Evolutionary conservation across 2,113 vertebrate genomes (phyloP).

Genomic region (Corydoras sp.): DNA sequence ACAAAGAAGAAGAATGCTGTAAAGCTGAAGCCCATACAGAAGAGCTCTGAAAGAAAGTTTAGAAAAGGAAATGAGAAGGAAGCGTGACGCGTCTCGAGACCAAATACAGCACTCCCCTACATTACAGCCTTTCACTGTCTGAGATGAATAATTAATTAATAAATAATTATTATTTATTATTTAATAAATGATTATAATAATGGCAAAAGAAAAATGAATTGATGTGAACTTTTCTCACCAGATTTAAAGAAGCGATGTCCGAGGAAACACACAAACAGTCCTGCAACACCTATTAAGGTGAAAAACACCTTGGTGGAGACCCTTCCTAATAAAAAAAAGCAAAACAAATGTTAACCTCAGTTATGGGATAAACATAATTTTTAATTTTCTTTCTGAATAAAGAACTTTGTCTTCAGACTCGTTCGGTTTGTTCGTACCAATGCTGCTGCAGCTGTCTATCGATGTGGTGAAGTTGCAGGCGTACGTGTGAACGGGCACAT

Average conservation of each 20-base stretch:
- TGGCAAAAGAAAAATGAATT: no score
- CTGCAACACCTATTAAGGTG: slow-evolving; percentile 74
- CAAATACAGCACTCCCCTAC: no score
- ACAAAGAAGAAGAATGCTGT: slow-evolving; percentile 78
- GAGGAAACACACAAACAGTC: slow-evolving; percentile 84
- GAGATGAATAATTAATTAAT: no score
- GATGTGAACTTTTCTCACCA: slow-evolving; percentile 62
- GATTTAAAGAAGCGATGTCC: slow-evolving; percentile 94
- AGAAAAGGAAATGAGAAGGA: background rate
- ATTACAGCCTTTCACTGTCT: no score
- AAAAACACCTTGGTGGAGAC: slow-evolving; percentile 85
- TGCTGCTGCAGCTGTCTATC: slow-evolving; percentile 70
- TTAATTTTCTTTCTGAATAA: no score
- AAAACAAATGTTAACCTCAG: background rate
- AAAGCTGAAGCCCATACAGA: slow-evolving; percentile 86
- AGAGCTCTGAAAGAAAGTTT: slow-evolving; percentile 67
- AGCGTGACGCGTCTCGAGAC: background rate
- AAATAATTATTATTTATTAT: no score
- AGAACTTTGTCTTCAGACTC: no score
- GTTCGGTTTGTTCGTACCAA: slow-evolving; percentile 60
- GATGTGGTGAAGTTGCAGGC: slow-evolving; percentile 77
- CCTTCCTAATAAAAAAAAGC: slow-evolving; percentile 64
- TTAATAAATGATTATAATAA: no score
- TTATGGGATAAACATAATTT: no score
- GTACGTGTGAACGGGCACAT: slow-evolving; percentile 84